Evolutionary conservation across 2,888 invertebrate species (phyloP).

Genomic region (Ariolimax columbianus): DNA sequence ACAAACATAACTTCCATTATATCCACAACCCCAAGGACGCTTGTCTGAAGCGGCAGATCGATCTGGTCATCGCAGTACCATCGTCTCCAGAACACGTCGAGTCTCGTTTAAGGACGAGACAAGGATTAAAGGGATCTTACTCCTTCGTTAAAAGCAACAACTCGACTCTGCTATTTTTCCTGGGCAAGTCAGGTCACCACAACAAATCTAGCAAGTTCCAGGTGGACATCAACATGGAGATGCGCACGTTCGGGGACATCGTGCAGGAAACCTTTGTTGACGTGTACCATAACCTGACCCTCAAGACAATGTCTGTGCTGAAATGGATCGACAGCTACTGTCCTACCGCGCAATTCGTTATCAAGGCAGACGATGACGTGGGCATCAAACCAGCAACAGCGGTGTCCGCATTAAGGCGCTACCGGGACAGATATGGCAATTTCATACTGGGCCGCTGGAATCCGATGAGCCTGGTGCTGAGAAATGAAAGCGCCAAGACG

Average conservation of each 20-base stretch:
- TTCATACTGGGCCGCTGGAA: slow-evolving; percentile 65
- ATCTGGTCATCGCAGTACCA: slow-evolving; percentile 6
- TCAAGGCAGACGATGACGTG: slow-evolving; percentile 77
- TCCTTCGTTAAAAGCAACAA: slow-evolving; percentile 5
- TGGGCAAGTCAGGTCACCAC: not conserved
- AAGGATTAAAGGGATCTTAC: slow-evolving; percentile 1
- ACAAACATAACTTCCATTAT: slow-evolving; percentile 18
- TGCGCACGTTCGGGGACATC: slow-evolving; percentile 59
- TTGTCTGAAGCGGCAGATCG: slow-evolving; percentile 10
- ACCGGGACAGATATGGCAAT: slow-evolving; percentile 50
- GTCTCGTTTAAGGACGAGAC: not conserved
- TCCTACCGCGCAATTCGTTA: slow-evolving; percentile 70
- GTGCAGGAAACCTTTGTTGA: slow-evolving; percentile 73
- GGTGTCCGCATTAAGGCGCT: slow-evolving; percentile 68
- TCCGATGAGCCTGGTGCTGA: slow-evolving; percentile 54
- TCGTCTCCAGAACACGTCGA: slow-evolving; percentile 2
- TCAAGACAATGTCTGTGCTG: slow-evolving; percentile 72
- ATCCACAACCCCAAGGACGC: slow-evolving; percentile 18
- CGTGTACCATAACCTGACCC: slow-evolving; percentile 75
- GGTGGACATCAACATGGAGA: slow-evolving; percentile 54
- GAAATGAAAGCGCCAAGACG: slow-evolving; percentile 54
- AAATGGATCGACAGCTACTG: slow-evolving; percentile 73
- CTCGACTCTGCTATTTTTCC: slow-evolving; percentile 17
- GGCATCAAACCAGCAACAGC: slow-evolving; percentile 81
- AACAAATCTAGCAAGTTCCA: slow-evolving; percentile 43